Evolutionary conservation across 2,888 invertebrate species (phyloP).

Genomic region (Tridacna gigas): DNA sequence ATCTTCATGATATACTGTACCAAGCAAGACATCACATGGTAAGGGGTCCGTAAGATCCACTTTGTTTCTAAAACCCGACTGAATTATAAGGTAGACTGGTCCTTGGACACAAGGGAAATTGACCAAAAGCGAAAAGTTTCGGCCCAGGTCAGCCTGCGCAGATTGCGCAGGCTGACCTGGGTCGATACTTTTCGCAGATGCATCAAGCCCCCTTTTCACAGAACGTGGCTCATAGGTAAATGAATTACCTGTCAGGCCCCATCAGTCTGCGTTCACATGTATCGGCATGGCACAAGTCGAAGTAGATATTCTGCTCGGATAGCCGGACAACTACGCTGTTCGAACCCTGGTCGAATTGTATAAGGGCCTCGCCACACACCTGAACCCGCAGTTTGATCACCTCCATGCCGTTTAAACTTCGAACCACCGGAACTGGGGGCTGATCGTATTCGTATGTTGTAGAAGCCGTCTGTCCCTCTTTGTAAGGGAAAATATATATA

Average conservation of each 20-base stretch:
- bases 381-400: slow-evolving; percentile 32
- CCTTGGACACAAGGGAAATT: no score
- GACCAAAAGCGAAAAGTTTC: no score
- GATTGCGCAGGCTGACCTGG: no score
- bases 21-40: no score
- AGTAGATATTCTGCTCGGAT: neutral
- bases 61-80: no score
- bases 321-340: slow-evolving; percentile 10
- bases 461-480: neutral
- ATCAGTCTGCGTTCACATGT: neutral
- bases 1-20: no score
- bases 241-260: neutral
- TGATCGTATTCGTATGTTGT: slow-evolving; percentile 4
- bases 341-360: slow-evolving; percentile 19
- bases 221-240: neutral
- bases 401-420: slow-evolving; percentile 4
- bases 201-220: no score
- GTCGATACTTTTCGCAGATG: no score
- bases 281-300: slow-evolving; percentile 10
- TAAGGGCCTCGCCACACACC: slow-evolving; percentile 41
- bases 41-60: no score
- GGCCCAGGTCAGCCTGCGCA: no score
- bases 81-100: no score
- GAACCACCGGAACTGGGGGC: neutral
- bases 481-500: neutral